A percentile compares a stretch with the other conserved stretches of the same genome.
Evolutionary conservation across 2,888 invertebrate genomes (phyloP).

Genomic region (Drosophila trichaetosa): DNA sequence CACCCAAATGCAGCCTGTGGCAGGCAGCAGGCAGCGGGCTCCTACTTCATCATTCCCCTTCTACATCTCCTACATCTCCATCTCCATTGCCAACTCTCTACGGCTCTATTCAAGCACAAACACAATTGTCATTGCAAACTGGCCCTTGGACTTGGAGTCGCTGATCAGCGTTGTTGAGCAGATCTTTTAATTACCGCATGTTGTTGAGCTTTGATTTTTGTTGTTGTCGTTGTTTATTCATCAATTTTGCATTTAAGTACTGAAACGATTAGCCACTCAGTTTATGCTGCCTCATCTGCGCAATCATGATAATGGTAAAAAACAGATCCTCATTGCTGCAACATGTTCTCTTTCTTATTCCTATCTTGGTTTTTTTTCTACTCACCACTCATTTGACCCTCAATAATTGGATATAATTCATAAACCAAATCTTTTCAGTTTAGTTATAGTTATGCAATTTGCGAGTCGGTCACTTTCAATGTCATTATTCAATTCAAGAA

Average conservation of each 20-base stretch:
- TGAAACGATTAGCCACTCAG: conserved; percentile 44
- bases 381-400: neutral
- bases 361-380: neutral
- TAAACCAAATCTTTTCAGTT: neutral
- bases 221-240: neutral
- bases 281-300: conserved; percentile 40
- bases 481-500: neutral
- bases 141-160: conserved; percentile 9
- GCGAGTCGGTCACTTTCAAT: neutral
- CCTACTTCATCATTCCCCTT: conserved; percentile 6
- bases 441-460: neutral
- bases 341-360: neutral
- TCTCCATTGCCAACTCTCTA: neutral
- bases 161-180: conserved; percentile 23
- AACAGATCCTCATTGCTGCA: conserved; percentile 20
- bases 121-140: conserved; percentile 18
- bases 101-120: conserved; percentile 41
- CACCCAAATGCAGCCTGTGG: conserved; percentile 62
- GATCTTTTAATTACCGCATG: conserved; percentile 48
- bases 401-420: neutral
- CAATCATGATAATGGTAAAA: conserved; percentile 1
- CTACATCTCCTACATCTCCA: neutral
- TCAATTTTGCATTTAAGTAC: conserved; percentile 41
- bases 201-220: conserved; percentile 32
- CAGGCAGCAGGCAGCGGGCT: conserved; percentile 5